Conservation (phyloP, 2,797 vertebrate species). For the Eospalax fontanierii region DNA sequence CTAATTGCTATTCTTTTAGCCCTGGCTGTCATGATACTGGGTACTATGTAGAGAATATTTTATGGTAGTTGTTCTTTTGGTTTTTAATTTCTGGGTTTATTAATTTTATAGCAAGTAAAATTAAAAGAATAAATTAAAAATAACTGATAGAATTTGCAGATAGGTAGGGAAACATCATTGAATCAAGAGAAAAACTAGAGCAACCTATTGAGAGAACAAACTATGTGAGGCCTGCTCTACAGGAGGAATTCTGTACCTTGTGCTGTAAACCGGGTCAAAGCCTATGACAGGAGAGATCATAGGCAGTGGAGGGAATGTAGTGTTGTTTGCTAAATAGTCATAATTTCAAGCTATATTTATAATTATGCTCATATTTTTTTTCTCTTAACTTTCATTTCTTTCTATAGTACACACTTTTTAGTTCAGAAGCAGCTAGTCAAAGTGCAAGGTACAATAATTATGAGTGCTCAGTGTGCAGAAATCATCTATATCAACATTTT, state of each 20-base stretch:
- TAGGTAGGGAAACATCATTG: not conserved
- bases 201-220: not conserved
- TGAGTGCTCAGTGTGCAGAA: not conserved
- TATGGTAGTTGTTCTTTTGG: too few species aligned
- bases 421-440: not conserved
- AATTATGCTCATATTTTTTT: not conserved
- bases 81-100: not conserved
- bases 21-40: not conserved
- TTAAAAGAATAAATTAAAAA: not conserved
- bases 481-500: not conserved
- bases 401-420: not conserved
- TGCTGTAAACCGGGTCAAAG: not conserved
- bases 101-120: not conserved
- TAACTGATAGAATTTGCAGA: not conserved
- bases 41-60: not conserved
- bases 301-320: not conserved
- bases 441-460: not conserved
- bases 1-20: not conserved
- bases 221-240: not conserved
- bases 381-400: not conserved
- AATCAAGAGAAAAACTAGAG: not conserved
- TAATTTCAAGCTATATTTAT: not conserved
- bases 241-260: not conserved
- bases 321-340: not conserved
- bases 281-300: not conserved